Evolutionary conservation across 2,888 invertebrate species (phyloP), one percentile per base, ranked within the genome.

Genomic region (Sclerodermus sp.): DNA sequence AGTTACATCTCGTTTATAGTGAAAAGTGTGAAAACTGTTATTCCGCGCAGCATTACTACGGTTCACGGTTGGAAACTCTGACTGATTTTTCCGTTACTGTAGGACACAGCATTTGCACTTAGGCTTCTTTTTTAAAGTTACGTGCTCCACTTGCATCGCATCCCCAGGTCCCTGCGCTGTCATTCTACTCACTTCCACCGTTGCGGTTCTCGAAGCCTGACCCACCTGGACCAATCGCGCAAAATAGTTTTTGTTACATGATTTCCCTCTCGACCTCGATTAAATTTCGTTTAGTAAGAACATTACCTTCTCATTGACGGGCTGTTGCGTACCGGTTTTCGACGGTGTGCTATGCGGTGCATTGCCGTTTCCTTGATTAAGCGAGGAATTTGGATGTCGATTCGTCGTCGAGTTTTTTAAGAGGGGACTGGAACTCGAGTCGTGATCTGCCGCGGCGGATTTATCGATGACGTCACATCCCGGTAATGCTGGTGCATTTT

Each of bases 61-160:
- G n/a, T 32, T 30, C 39, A 30, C 38, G 43, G 3, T 13, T 18
- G 39, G 13, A 17, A 37, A 29, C 30, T 38, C 13, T n/a, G 39
- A n/a, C 36, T 31, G 42, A 43, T 50, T 8, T 52, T 55, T 58
- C 52, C 60, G 64, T 85, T 91, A 93, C 87, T 93, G 93, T 79
- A 93, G 85, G 78, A 91, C 91, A 84, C 95, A 95, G 84, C 94
- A 94, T 80, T 91, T 90, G 87, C 93, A 93, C 83, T 93, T 93
- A 81, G 91, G 91, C 83, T 93, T 94, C 85, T 94, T 94, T 84
- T 94, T 93, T 77, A 94, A 87, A 77, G 91, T 90, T 74, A 95
- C 91, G 80, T 91, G 93, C 80, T 94, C 94, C 62, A 93, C 90
- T 80, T 92, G 91, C 71, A 83, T 82, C 57, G 84, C 84, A 67